A percentile compares a stretch with the other conserved stretches of the same genome.
These are phyloP conservation scores for Herpailurus yagouaroundi DNA, from an alignment of 2,113 vertebrate species.

Conservation along the genomic window DNA sequence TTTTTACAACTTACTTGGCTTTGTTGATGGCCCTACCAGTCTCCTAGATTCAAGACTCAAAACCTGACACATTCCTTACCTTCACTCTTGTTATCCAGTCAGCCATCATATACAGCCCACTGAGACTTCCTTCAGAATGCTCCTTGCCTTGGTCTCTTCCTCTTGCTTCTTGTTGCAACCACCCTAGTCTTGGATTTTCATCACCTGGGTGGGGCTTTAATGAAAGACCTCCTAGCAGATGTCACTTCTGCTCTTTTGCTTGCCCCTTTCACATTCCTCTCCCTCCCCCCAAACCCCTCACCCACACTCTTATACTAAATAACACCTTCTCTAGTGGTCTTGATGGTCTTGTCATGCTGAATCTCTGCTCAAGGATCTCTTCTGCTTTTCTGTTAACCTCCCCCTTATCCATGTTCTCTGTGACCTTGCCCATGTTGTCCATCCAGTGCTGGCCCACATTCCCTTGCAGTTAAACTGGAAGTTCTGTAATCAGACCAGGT, in stretches of 20 bases:
- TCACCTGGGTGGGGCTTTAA: background rate
- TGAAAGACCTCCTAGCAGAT: background rate
- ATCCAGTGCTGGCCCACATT: no score
- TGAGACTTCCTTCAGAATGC: background rate
- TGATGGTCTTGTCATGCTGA: background rate
- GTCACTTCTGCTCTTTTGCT: background rate
- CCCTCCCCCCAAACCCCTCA: background rate
- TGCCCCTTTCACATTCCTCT: background rate
- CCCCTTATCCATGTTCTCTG: rapidly evolving
- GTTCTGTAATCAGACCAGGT: background rate
- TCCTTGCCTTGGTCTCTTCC: background rate
- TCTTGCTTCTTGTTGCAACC: background rate
- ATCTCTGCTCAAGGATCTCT: background rate
- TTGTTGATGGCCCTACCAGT: background rate
- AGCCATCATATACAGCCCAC: background rate
- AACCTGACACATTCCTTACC: background rate
- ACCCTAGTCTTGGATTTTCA: background rate
- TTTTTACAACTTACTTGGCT: background rate
- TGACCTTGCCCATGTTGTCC: background rate
- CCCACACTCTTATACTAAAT: background rate
- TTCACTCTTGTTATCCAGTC: background rate
- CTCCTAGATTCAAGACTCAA: background rate
- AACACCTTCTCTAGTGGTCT: background rate
- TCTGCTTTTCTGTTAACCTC: background rate
- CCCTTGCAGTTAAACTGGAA: background rate